These are phyloP conservation scores for Coracopsis vasa DNA, from an alignment of 2,113 vertebrate species.

Conservation along the genomic window DNA sequence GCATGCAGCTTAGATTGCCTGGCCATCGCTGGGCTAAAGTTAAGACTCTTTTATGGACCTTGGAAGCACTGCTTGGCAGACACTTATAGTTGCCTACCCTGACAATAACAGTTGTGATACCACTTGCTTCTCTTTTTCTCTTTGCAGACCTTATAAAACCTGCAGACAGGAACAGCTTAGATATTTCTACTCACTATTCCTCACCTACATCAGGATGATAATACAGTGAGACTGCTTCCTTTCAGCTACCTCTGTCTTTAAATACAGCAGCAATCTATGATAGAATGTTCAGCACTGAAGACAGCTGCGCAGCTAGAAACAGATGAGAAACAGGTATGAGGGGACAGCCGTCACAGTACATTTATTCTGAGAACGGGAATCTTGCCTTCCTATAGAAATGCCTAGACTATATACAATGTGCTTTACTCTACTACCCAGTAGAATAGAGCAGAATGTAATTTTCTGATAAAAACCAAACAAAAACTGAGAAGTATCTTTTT, in stretches of 20 bases:
- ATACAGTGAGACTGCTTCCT: background rate
- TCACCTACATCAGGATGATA: background rate
- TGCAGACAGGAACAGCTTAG: background rate
- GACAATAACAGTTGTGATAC: background rate
- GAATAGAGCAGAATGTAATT: background rate
- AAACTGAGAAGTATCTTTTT: background rate
- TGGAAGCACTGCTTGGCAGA: background rate
- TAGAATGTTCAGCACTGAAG: background rate
- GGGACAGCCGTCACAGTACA: background rate
- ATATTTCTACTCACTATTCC: background rate
- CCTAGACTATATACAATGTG: background rate
- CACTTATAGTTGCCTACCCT: background rate
- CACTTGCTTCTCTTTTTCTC: background rate
- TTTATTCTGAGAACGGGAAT: background rate
- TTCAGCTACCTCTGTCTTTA: background rate
- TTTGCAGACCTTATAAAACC: background rate
- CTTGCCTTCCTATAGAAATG: background rate
- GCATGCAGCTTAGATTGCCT: background rate
- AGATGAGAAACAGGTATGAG: background rate
- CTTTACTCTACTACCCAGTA: background rate
- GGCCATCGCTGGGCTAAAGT: background rate
- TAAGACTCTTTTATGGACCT: background rate
- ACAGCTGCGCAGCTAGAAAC: background rate
- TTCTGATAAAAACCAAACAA: background rate
- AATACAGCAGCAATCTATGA: background rate